These are phyloP conservation scores for Candoia aspera DNA, from an alignment of 2,113 vertebrate genomes.

Conservation along the genomic window DNA sequence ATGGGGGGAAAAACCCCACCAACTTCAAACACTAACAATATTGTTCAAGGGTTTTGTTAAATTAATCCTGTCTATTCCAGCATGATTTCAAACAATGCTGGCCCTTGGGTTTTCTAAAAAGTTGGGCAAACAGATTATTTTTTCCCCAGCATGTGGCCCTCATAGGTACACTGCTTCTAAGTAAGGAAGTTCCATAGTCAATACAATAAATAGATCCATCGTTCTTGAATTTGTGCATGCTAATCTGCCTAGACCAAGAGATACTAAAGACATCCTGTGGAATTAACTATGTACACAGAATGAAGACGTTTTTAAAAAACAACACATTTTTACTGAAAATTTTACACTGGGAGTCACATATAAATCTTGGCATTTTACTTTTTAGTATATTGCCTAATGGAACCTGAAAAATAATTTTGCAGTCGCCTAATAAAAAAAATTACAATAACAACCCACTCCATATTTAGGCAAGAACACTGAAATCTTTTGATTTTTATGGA, in stretches of 20 bases:
- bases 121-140: neutral
- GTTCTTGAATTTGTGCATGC: neutral
- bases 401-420: neutral
- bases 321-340: neutral
- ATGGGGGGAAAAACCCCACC: neutral
- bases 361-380: no score
- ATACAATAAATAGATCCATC: neutral
- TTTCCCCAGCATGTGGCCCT: neutral
- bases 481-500: neutral
- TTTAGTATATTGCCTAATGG: neutral
- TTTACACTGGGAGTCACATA: neutral
- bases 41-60: neutral
- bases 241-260: neutral
- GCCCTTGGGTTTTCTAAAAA: neutral
- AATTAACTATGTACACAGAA: neutral
- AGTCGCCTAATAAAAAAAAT: neutral
- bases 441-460: neutral
- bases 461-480: neutral
- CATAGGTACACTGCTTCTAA: neutral
- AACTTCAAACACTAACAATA: neutral
- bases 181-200: neutral
- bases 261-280: neutral
- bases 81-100: neutral
- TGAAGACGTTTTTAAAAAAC: no score
- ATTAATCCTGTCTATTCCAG: neutral